phyloP scores from a whole-genome alignment of 2,888 invertebrate genomes.

The Eledone cirrhosa region DNA sequence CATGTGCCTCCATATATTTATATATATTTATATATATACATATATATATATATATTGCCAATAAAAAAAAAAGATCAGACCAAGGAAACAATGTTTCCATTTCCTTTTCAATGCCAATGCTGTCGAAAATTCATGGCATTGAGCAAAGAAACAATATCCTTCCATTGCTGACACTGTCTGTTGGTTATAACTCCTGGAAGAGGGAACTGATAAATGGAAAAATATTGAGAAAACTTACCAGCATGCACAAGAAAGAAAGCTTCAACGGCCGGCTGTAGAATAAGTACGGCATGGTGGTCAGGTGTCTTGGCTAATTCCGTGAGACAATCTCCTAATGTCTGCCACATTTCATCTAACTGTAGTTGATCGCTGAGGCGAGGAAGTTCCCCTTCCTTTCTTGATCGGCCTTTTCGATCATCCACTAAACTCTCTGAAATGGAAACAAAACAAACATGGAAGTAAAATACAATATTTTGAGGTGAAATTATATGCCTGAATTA shows the following conservation, averaged over 20 bases:
- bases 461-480: background rate
- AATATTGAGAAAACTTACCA: slow-evolving; percentile 61
- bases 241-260: slow-evolving; percentile 90
- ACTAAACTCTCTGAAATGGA: background rate
- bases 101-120: too few relatives aligned
- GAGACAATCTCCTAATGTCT: slow-evolving; percentile 80
- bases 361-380: slow-evolving; percentile 78
- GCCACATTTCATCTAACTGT: slow-evolving; percentile 79
- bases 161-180: too few relatives aligned
- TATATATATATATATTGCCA: too few relatives aligned
- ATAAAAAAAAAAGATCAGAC: too few relatives aligned
- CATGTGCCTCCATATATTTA: too few relatives aligned
- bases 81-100: too few relatives aligned
- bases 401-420: slow-evolving; percentile 6
- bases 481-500: background rate
- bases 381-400: slow-evolving; percentile 34
- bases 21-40: too few relatives aligned
- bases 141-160: too few relatives aligned
- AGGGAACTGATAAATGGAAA: too few relatives aligned
- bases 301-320: slow-evolving; percentile 82
- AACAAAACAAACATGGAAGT: too few relatives aligned
- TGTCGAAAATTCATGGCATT: too few relatives aligned
- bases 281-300: slow-evolving; percentile 87
- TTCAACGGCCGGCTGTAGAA: slow-evolving; percentile 87
- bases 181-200: too few relatives aligned